These are phyloP conservation scores for Crambe crambe DNA, from an alignment of 37 sponge, comb jelly and placozoan species.

Conservation along the genomic window DNA sequence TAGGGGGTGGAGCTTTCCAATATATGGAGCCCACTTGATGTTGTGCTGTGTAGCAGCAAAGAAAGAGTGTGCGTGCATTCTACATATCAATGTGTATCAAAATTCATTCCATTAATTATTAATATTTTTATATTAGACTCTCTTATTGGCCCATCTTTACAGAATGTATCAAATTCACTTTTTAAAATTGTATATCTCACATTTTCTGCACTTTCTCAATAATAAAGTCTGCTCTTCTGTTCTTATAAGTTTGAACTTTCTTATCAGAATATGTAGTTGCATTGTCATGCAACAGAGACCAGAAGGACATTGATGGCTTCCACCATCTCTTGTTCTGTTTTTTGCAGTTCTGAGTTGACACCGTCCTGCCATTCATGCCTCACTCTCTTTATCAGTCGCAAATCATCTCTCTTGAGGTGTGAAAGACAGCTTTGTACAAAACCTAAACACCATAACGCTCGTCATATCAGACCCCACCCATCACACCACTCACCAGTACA, in stretches of 20 bases:
- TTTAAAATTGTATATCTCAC: not conserved
- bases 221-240: not conserved
- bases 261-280: not conserved
- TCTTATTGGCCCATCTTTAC: not conserved
- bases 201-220: not conserved
- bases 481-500: not conserved
- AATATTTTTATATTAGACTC: not conserved
- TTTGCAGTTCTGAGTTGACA: not conserved
- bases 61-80: no score
- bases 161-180: no score
- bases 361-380: constrained; percentile 6
- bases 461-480: not conserved
- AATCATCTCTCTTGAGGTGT: not conserved
- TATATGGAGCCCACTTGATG: constrained; percentile 40
- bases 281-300: no score
- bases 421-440: not conserved
- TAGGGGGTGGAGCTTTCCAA: constrained; percentile 22
- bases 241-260: not conserved
- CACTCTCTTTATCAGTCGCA: not conserved
- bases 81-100: no score
- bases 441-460: not conserved
- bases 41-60: no score
- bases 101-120: no score
- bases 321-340: no score
- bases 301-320: no score